Base-by-base conservation (phyloP, 2,797 vertebrate species). In the Gambelia wislizenii region DNA sequence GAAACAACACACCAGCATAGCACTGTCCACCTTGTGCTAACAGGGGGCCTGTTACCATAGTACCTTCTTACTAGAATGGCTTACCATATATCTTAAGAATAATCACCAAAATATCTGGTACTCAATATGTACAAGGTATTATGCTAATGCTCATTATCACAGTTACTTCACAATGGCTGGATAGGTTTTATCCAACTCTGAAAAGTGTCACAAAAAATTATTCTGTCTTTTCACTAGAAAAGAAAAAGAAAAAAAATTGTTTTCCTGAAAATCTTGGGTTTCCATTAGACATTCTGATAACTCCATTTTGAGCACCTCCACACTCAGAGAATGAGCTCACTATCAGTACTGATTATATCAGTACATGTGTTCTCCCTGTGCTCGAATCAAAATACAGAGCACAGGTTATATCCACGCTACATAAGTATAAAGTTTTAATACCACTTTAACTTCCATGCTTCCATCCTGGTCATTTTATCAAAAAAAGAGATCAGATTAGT, bases 1-100 rank as follows among this genome's bases (percentile, higher is more conserved):
- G 30, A 52, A 92, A 94, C 86, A 78, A 88, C 86, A 89, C 49
- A 69, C 79, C 64, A 79, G 87, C 87, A 89, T 67, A 61, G 83
- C 56, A 36, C 72, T 91, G 12, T 64, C 61, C 61, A 91, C 59
- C n/a, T 70, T 67, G n/a, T 25, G 44, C 14, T 78, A 59, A 10
- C 74, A 59, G 49, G 44, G 1, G n/a, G 3, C 44, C 83, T 16
- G 82, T 90, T 47, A 36, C 5, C 83, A 49, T 90, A 81, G 89
- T 82, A 54, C 77, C 85, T 90, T 90, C 70, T 83, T 52, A 25
- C 0, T 67, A 74, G 67, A 83, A 42, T 44, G 20, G 39, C 8
- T 22, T 44, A 88, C 64, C 85, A 84, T 72, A 84, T 86, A 89
- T 54, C 80, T 80, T 56, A 75, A 70, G 52, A 87, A 70, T 83